Conservation (phyloP, 2,888 invertebrate species). For the Saturnia japonica region DNA sequence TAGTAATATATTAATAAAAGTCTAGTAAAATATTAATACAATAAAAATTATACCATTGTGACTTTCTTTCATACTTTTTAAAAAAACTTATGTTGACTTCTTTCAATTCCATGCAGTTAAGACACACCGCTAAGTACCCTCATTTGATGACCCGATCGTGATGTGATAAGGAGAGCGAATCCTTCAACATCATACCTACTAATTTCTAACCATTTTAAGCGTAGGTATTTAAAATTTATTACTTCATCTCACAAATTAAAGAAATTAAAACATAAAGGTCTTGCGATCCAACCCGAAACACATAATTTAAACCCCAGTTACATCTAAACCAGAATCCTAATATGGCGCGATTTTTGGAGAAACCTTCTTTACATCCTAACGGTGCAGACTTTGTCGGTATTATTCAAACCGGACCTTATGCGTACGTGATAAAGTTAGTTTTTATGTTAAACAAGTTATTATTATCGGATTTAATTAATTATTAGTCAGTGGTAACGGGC, state of each 20-base stretch:
- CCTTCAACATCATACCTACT: not conserved
- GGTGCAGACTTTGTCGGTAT: slow-evolving; percentile 40
- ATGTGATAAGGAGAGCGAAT: not conserved
- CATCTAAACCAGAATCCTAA: slow-evolving; percentile 66
- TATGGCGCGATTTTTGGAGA: slow-evolving; percentile 63
- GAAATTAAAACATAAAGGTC: slow-evolving; percentile 22
- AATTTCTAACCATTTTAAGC: slow-evolving; percentile 12
- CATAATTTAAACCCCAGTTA: slow-evolving; percentile 24
- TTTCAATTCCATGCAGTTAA: too few relatives aligned
- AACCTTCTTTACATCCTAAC: slow-evolving; percentile 57
- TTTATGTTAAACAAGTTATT: slow-evolving; percentile 36
- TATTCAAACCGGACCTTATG: slow-evolving; percentile 46
- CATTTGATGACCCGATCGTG: too few relatives aligned
- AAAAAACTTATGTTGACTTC: too few relatives aligned
- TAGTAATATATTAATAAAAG: too few relatives aligned
- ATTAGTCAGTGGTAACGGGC: slow-evolving; percentile 75
- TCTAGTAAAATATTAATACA: too few relatives aligned
- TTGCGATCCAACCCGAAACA: slow-evolving; percentile 7
- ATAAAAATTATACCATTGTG: too few relatives aligned
- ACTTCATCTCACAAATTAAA: slow-evolving; percentile 20
- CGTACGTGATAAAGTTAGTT: slow-evolving; percentile 37
- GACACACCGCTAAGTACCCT: too few relatives aligned
- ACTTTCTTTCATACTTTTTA: too few relatives aligned
- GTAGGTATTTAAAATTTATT: slow-evolving; percentile 21
- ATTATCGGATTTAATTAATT: slow-evolving; percentile 75